These are phyloP conservation scores for Characodon lateralis DNA, from an alignment of 2,797 vertebrate genomes.

Conservation along the genomic window DNA sequence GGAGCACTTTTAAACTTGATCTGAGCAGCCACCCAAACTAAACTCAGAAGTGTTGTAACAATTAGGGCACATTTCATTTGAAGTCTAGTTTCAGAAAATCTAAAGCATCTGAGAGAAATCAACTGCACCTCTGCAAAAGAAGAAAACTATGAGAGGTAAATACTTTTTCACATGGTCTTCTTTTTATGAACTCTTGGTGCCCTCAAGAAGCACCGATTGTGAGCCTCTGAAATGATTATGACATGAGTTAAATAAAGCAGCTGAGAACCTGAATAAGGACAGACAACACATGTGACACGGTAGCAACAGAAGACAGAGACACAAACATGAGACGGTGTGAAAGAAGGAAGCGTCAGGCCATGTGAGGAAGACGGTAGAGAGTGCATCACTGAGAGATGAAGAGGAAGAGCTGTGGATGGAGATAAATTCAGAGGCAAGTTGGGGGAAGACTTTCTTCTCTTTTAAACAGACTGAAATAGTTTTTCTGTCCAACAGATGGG, in stretches of 20 bases:
- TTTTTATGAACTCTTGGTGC: conserved; percentile 8
- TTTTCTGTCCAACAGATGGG: conserved; percentile 36
- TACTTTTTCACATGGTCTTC: background rate
- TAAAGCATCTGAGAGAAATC: no score
- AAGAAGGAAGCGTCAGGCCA: conserved; percentile 39
- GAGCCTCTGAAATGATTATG: conserved; percentile 56
- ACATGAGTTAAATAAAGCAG: conserved; percentile 35
- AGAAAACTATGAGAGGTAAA: background rate
- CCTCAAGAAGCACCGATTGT: conserved; percentile 36
- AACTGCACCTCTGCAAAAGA: no score
- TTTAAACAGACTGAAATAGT: conserved; percentile 2
- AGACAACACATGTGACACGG: conserved; percentile 47
- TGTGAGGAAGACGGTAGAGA: conserved; percentile 37
- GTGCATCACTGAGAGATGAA: conserved; percentile 46
- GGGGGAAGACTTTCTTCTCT: background rate
- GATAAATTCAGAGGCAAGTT: conserved; percentile 46
- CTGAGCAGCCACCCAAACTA: conserved; percentile 8
- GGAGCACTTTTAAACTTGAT: background rate
- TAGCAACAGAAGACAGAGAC: conserved; percentile 45
- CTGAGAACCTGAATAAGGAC: conserved; percentile 37
- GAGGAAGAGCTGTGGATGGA: conserved; percentile 54
- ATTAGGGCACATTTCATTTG: background rate
- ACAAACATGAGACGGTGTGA: conserved; percentile 33
- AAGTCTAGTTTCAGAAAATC: no score
- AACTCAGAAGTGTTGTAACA: background rate